Base-by-base conservation (phyloP, 2,888 invertebrate genomes). In the Phortica magna region DNA sequence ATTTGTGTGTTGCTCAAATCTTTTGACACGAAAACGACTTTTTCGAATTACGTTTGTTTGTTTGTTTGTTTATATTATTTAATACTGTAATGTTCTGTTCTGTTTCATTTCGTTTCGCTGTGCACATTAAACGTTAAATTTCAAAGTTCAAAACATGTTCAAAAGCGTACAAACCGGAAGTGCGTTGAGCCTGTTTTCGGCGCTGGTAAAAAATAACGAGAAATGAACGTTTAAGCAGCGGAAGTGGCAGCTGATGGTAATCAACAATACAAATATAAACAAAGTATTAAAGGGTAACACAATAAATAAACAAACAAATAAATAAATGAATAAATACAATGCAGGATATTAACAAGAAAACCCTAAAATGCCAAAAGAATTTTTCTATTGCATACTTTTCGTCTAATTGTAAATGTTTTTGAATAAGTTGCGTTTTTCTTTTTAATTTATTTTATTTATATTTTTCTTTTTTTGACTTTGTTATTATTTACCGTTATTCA, bases 401-500 rank as follows among this genome's bases (percentile, higher is more conserved):
- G 48, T 48, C 9, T 48, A 2, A 48, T 9, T 48, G 1, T 48
- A 2, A 48, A 9, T 14, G 14, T 48, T 48, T 48, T 48, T 48
- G 48, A 14, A 48, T 48, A 0, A 12, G 48, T 2, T 14, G 5
- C 5, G 48, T 12, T 48, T 17, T 19, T 10, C 19, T 61, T 19
- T 17, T 61, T 17, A 14, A 9, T 2, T n/a, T n/a, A 17, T 0
- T 14, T 7, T 43, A 31, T 53, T 19, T 53, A 4, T 22, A 53
- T 59, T 59, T 41, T 41, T 17, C 12, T 59, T 41, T 39, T 41
- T 41, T 61, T 19, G 10, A n/a, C 14, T 22, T 55, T 65, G 17
- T 65, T 65, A 7, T 31, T 31, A 39, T 65, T 39, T 39, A 39
- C 39, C 39, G 65, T 65, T 65, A 67, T 67, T 67, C 17, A 41